Conservation (phyloP, 2,113 vertebrate species). For the Vimba vimba region DNA sequence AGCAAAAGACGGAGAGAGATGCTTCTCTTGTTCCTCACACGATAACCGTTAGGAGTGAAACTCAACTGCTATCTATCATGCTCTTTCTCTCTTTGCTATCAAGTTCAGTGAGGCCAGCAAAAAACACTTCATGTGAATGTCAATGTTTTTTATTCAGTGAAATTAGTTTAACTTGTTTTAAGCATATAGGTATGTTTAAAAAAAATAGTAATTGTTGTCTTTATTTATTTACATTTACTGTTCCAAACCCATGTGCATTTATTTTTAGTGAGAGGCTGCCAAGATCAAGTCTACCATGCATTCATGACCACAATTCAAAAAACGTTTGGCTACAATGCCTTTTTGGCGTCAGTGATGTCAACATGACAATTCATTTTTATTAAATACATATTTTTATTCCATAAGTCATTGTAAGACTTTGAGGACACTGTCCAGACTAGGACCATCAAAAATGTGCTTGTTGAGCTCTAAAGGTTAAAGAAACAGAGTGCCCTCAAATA, state of each 20-base stretch:
- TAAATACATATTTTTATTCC: neutral
- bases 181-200: neutral
- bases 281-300: neutral
- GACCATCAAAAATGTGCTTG: neutral
- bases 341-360: neutral
- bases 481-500: neutral
- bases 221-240: too few relatives aligned
- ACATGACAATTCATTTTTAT: neutral
- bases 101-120: constrained; percentile 32
- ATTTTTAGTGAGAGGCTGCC: too few relatives aligned
- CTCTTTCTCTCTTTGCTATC: neutral
- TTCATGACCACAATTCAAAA: neutral
- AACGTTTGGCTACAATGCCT: neutral
- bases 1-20: constrained; percentile 62
- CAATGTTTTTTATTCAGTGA: constrained; percentile 25
- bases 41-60: constrained; percentile 63
- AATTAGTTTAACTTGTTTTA: constrained; percentile 19
- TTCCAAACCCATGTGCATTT: too few relatives aligned
- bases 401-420: neutral
- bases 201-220: too few relatives aligned
- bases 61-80: constrained; percentile 30
- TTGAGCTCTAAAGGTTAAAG: neutral
- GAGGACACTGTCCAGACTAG: too few relatives aligned
- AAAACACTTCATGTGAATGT: constrained; percentile 39
- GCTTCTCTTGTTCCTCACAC: constrained; percentile 52